Percentiles rank a stretch among this genome's conserved stretches.
Conservation (phyloP, 2,888 invertebrate genomes). For the Hypercompe scribonia region DNA sequence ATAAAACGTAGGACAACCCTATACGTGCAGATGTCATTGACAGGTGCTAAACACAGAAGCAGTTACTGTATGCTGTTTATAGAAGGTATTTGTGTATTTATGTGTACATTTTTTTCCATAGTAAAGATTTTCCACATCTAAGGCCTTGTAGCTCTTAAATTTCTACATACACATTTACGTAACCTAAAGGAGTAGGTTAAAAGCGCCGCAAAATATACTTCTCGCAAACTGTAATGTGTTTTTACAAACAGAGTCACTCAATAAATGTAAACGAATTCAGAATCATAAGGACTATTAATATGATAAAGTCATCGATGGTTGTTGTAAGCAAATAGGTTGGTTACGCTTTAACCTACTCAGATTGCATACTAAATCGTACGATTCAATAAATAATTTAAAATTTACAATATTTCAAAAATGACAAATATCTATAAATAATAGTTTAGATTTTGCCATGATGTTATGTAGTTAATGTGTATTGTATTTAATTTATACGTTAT, state of each 20-base stretch:
- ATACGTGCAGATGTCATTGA: neutral
- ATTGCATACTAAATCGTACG: neutral
- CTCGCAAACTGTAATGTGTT: neutral
- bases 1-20: neutral
- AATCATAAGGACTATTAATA: neutral
- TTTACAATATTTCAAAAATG: neutral
- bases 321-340: neutral
- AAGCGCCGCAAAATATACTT: neutral
- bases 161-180: neutral
- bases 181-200: neutral
- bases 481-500: too few relatives aligned
- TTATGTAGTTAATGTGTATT: neutral
- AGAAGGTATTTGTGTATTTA: neutral
- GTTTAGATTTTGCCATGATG: neutral
- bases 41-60: constrained; percentile 5
- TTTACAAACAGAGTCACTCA: neutral
- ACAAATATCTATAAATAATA: too few relatives aligned
- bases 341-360: too few relatives aligned
- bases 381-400: neutral
- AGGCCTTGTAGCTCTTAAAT: neutral
- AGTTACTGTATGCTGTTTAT: constrained; percentile 5
- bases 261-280: neutral
- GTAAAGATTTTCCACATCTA: neutral
- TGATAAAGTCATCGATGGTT: neutral
- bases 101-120: neutral